These are phyloP conservation scores for Cylindroiulus punctatus DNA, from an alignment of 2,888 invertebrate species.

Conservation along the genomic window DNA sequence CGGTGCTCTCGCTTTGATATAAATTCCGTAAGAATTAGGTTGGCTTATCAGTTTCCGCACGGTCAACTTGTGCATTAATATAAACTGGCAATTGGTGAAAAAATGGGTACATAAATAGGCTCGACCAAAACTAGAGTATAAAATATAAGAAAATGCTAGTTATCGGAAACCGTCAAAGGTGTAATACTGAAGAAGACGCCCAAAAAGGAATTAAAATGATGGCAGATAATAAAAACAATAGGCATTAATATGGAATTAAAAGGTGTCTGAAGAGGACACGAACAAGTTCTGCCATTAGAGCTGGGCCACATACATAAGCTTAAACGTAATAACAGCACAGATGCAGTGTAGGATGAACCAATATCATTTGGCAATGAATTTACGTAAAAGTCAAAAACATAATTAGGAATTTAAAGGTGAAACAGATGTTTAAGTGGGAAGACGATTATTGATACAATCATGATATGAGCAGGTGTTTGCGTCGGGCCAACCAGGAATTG, in stretches of 20 bases:
- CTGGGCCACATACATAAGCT: no score
- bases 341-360: no score
- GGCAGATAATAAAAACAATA: neutral
- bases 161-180: neutral
- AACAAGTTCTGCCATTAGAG: no score
- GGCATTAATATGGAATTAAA: neutral
- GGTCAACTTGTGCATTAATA: neutral
- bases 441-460: constrained; percentile 31
- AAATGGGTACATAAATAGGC: neutral
- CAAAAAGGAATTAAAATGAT: neutral
- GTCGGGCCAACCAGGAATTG: constrained; percentile 21
- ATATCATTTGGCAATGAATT: neutral
- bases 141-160: neutral
- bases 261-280: no score
- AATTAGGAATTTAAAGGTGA: constrained; percentile 23
- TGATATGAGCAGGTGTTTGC: neutral
- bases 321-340: no score
- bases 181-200: neutral
- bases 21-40: neutral
- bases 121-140: neutral
- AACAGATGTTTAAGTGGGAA: neutral
- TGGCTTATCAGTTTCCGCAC: neutral
- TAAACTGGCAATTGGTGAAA: neutral
- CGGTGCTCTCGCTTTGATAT: neutral
- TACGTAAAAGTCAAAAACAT: neutral